A percentile compares a stretch with the other conserved stretches of the same genome.
phyloP scores from a whole-genome alignment of 2,113 vertebrate species.

The Pachyramphus minor region DNA sequence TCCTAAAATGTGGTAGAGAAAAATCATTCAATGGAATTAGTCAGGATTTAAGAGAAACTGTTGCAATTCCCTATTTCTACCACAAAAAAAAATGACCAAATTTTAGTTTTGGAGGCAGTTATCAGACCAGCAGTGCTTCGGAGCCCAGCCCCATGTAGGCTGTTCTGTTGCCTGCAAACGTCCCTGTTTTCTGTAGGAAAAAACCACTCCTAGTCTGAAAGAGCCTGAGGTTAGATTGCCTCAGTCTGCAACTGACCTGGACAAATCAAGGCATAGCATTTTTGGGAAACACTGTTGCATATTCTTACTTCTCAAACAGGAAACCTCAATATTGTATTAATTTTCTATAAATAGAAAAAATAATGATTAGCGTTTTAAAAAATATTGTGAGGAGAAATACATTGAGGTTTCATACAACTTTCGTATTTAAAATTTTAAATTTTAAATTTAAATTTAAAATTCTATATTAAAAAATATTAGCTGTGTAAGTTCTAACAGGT shows the following conservation, averaged over 20 bases:
- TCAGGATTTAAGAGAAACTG: not conserved
- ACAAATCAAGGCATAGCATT: not conserved
- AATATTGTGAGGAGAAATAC: not conserved
- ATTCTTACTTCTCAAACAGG: not conserved
- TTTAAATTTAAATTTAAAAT: too few species aligned
- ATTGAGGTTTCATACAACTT: not conserved
- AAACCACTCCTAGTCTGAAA: not conserved
- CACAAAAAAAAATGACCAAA: not conserved
- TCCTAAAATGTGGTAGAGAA: not conserved
- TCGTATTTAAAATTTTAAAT: not conserved
- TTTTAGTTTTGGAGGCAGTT: not conserved
- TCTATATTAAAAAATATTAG: not conserved
- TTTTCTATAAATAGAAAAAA: not conserved
- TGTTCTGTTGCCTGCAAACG: rapidly evolving
- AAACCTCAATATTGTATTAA: not conserved
- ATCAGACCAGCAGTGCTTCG: not conserved
- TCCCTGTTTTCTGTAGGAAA: not conserved
- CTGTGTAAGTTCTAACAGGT: not conserved
- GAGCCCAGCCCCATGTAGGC: not conserved
- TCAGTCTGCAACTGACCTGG: not conserved
- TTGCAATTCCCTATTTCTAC: not conserved
- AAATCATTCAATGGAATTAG: not conserved
- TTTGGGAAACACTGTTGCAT: not conserved
- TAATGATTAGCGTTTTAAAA: not conserved
- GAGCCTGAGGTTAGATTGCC: not conserved